Percentiles rank a stretch among this genome's conserved stretches.
phyloP scores from a whole-genome alignment of 1,140 invertebrate genomes.

The Cyphomyrmex costatus region DNA sequence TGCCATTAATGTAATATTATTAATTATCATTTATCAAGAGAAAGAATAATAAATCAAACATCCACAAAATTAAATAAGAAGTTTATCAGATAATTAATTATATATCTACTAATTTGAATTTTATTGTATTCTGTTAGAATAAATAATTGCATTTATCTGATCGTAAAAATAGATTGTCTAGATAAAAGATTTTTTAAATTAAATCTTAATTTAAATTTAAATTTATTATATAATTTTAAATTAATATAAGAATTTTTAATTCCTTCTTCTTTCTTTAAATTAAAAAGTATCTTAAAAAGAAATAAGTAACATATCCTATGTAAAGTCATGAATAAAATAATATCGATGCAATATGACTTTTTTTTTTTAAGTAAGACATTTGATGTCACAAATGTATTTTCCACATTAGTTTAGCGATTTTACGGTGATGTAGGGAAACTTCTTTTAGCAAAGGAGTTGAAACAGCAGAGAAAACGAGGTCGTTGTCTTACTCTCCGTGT shows the following conservation, averaged over 20 bases:
- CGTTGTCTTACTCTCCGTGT: conserved; percentile 4
- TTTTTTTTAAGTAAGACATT: background rate
- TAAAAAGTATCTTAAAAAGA: background rate
- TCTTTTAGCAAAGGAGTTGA: background rate
- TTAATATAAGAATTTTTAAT: no score
- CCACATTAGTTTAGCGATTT: background rate
- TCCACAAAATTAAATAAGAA: background rate
- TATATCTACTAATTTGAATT: background rate
- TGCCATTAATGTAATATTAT: conserved; percentile 20
- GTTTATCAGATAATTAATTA: background rate
- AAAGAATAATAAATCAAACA: background rate
- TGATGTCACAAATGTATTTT: background rate
- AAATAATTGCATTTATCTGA: background rate
- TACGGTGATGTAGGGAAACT: background rate
- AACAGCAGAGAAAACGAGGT: conserved; percentile 1
- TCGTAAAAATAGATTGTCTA: background rate
- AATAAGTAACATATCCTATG: background rate
- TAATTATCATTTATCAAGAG: background rate
- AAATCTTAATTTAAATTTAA: background rate
- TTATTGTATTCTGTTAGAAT: background rate
- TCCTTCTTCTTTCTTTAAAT: background rate
- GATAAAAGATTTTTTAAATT: background rate
- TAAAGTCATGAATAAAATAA: background rate
- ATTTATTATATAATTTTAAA: no score
- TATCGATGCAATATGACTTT: background rate